phyloP scores from a whole-genome alignment of 2,888 invertebrate genomes.

The Nomada ruficornis region DNA sequence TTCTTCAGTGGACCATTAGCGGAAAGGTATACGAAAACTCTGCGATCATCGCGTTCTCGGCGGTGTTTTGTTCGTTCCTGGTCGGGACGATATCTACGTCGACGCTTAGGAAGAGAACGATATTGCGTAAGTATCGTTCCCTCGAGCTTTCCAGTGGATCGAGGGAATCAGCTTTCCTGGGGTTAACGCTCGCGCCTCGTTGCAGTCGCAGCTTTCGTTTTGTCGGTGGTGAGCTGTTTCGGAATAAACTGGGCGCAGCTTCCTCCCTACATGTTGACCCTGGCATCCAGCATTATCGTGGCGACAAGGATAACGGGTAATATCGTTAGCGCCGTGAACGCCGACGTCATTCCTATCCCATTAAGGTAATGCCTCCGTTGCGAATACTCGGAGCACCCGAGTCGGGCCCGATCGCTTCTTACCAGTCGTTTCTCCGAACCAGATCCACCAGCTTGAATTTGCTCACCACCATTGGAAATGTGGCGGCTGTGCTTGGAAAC shows the following conservation, averaged over 20 bases:
- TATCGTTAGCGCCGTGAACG: conserved; percentile 77
- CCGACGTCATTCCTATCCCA: conserved; percentile 78
- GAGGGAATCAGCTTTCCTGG: no score
- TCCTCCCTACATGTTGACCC: conserved; percentile 78
- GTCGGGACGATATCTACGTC: conserved; percentile 67
- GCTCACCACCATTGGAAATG: conserved; percentile 77
- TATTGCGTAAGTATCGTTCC: conserved; percentile 72
- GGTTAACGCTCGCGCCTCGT: conserved; percentile 30
- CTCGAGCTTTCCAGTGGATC: not conserved
- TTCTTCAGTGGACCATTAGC: conserved; percentile 76
- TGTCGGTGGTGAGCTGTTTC: conserved; percentile 77
- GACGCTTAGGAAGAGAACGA: conserved; percentile 69
- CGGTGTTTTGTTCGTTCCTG: conserved; percentile 78
- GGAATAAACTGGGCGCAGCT: conserved; percentile 80
- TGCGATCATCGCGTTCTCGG: conserved; percentile 79
- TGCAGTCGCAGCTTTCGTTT: conserved; percentile 74
- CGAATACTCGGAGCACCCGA: no score
- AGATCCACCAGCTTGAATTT: conserved; percentile 76
- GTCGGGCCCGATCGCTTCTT: not conserved
- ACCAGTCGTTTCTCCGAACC: conserved; percentile 36
- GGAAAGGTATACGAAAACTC: conserved; percentile 79
- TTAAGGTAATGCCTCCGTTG: conserved; percentile 76
- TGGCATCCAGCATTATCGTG: conserved; percentile 78
- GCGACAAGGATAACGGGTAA: conserved; percentile 79
- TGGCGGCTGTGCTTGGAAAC: conserved; percentile 80